Conservation (phyloP, 2,888 invertebrate genomes). For the Euzetes globulus region DNA sequence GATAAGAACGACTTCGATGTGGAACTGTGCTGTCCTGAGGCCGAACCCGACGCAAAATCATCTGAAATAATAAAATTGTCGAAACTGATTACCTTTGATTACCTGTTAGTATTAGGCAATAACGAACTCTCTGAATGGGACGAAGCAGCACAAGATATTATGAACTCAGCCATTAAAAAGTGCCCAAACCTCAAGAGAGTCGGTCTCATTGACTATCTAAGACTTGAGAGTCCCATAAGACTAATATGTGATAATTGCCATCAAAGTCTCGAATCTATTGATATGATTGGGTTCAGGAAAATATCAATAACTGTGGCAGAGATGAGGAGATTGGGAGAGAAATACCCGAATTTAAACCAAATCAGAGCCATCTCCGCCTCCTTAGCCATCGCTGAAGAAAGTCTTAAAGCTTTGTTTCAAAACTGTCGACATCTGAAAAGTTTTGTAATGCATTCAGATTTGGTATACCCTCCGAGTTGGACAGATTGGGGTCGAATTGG, state of each 20-base stretch:
- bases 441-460: background rate
- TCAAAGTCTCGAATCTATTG: background rate
- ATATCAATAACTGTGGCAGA: background rate
- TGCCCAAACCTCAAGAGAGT: background rate
- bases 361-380: background rate
- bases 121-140: background rate
- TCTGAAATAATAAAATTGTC: background rate
- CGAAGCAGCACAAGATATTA: background rate
- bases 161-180: constrained; percentile 6
- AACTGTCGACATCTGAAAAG: background rate
- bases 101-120: background rate
- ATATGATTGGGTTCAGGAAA: background rate
- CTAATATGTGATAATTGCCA: constrained; percentile 3
- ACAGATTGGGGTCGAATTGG: background rate
- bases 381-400: background rate
- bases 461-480: background rate
- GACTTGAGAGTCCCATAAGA: background rate
- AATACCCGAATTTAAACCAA: background rate
- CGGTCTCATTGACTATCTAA: background rate
- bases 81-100: background rate
- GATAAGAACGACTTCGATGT: background rate
- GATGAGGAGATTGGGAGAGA: background rate
- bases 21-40: background rate
- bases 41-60: background rate
- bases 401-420: background rate